Percentiles rank a stretch among this genome's conserved stretches.
phyloP scores from a whole-genome alignment of 2,888 invertebrate genomes.

The Linnaemya tessellans region DNA sequence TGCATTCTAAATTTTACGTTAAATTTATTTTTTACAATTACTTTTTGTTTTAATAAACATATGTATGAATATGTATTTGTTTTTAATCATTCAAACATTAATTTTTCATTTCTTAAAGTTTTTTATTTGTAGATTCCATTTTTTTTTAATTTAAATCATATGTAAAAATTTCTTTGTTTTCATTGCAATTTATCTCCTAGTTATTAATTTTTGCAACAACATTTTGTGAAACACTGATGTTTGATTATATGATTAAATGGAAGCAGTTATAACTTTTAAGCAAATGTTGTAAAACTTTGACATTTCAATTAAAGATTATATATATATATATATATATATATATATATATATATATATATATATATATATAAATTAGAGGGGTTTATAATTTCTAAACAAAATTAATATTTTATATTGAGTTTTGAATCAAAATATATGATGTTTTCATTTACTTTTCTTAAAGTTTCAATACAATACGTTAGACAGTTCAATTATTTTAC shows the following conservation, averaged over 20 bases:
- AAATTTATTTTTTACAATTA: constrained; percentile 14
- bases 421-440: no score
- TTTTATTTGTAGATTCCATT: not conserved
- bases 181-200: constrained; percentile 12
- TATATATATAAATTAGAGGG: constrained; percentile 2
- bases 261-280: not conserved
- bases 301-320: not conserved
- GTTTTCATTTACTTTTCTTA: no score
- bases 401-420: not conserved
- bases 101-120: not conserved
- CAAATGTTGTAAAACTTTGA: constrained; percentile 14
- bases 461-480: no score
- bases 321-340: no score
- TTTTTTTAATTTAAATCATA: not conserved
- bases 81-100: constrained; percentile 20
- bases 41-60: not conserved
- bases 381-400: constrained; percentile 46
- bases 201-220: constrained; percentile 39
- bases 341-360: no score
- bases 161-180: constrained; percentile 1
- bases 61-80: constrained; percentile 31
- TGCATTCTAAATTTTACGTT: constrained; percentile 62
- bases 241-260: not conserved
- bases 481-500: no score
- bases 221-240: constrained; percentile 48